Evolutionary conservation across 2,888 invertebrate genomes (phyloP).

Genomic region (Phengaris alcon): DNA sequence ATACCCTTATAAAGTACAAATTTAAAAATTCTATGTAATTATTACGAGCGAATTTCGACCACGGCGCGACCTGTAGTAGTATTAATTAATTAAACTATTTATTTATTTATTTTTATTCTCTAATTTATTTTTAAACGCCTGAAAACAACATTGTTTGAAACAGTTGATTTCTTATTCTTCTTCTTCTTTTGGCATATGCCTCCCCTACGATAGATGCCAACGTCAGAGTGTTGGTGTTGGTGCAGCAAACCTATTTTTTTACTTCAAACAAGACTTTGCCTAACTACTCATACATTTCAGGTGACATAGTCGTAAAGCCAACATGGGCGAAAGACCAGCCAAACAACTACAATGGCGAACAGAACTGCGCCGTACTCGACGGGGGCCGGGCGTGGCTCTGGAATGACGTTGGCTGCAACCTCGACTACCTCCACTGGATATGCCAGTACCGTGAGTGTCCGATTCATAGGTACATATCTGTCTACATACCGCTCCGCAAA

Average conservation of each 20-base stretch:
- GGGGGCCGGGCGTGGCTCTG: conserved; percentile 94
- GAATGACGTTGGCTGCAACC: conserved; percentile 96
- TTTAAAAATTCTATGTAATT: too few relatives aligned
- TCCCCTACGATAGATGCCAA: too few relatives aligned
- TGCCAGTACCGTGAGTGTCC: conserved; percentile 92
- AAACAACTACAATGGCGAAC: conserved; percentile 96
- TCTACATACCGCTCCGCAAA: conserved; percentile 24
- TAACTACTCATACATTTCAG: conserved; percentile 64
- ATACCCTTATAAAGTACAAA: too few relatives aligned
- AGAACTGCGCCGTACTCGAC: conserved; percentile 95
- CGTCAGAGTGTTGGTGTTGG: too few relatives aligned
- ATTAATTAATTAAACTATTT: neutral
- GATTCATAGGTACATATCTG: conserved; percentile 73
- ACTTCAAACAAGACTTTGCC: neutral
- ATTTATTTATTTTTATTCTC: neutral
- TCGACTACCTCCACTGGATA: conserved; percentile 95
- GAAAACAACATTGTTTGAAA: too few relatives aligned
- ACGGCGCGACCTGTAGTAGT: too few relatives aligned
- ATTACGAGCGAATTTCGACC: too few relatives aligned
- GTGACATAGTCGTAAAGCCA: conserved; percentile 87
- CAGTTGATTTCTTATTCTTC: too few relatives aligned
- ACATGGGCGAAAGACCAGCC: conserved; percentile 97
- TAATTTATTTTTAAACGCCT: neutral
- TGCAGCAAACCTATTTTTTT: neutral
- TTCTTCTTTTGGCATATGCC: too few relatives aligned